Percentiles rank a stretch among this genome's conserved stretches.
phyloP scores from a whole-genome alignment of 2,888 invertebrate genomes.

The Alviniconcha strummeri region DNA sequence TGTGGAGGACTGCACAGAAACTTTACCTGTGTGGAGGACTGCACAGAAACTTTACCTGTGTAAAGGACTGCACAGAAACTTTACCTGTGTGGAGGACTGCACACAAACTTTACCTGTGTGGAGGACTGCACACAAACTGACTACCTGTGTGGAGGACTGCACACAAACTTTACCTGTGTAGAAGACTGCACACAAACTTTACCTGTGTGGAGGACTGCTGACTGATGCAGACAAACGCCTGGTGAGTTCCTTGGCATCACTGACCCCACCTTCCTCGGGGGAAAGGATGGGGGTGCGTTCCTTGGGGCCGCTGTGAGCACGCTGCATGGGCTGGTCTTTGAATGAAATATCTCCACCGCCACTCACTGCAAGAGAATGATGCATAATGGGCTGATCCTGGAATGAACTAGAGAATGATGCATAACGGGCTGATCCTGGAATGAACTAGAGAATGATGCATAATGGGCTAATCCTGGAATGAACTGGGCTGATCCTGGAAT shows the following conservation, averaged over 20 bases:
- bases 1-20: too few species aligned
- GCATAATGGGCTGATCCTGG: neutral
- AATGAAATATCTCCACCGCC: neutral
- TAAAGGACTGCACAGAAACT: too few species aligned
- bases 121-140: too few species aligned
- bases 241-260: constrained; percentile 59
- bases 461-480: neutral
- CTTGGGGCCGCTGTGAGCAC: constrained; percentile 64
- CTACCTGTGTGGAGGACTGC: too few species aligned
- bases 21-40: too few species aligned
- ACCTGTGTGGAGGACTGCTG: constrained; percentile 50
- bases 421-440: too few species aligned
- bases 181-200: neutral
- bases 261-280: constrained; percentile 62
- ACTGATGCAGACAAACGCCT: constrained; percentile 54
- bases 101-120: too few species aligned
- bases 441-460: neutral
- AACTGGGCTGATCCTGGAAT: too few species aligned
- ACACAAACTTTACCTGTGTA: too few species aligned
- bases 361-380: constrained; percentile 14
- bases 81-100: too few species aligned
- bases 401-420: too few species aligned
- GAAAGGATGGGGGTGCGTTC: constrained; percentile 56
- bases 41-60: too few species aligned
- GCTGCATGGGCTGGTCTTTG: constrained; percentile 33